Base-by-base conservation (phyloP, 2,888 invertebrate species). In the Lepidochrysops patricia region DNA sequence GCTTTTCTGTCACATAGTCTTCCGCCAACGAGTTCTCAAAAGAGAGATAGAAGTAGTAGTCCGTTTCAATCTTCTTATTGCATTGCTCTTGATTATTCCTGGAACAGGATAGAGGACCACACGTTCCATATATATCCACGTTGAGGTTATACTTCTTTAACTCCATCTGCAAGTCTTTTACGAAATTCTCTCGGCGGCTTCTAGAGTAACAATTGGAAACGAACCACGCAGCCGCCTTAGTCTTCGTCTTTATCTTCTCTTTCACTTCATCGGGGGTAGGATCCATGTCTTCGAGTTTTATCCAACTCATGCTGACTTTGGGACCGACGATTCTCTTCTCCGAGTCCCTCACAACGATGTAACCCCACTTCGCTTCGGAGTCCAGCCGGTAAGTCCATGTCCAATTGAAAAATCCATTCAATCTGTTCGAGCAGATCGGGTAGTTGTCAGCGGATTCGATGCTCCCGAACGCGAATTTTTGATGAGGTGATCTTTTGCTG, bases 1-100 rank as follows among this genome's bases (percentile, higher is more conserved):
- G 57, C 63, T 84, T 84, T 64, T 84, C 84, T 2, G 84, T 83
- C 19, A 71, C 74, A 57, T 82, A 82, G 64, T 82, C 82, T 61
- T 80, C 76, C 64, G 74, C 73, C 26, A 81, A 73, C 2, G 80
- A 71, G 64, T 83, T 84, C 67, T 84, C 84, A 61, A 83, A 81
- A 13, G 83, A 72, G 49, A 83, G 71, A 70, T 84, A 83, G 68
- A 82, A 83, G 60, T 77, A 82, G 64, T 78, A 78, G 56, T 77
- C 66, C 0, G 60, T 66, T 35, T 71, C 66, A 57, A 84, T 63
- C 57, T 75, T 68, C 43, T 70, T 66, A 57, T 74, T 62, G 61
- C 83, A 82, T 1, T 70, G 60, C 0, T 68, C 62, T 13, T 67
- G 70, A 1, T 69, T 62, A n/a, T 73, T 60, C 2, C 67, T 65